Conservation (phyloP, 2,888 invertebrate genomes). For the Epinotia ramella region DNA sequence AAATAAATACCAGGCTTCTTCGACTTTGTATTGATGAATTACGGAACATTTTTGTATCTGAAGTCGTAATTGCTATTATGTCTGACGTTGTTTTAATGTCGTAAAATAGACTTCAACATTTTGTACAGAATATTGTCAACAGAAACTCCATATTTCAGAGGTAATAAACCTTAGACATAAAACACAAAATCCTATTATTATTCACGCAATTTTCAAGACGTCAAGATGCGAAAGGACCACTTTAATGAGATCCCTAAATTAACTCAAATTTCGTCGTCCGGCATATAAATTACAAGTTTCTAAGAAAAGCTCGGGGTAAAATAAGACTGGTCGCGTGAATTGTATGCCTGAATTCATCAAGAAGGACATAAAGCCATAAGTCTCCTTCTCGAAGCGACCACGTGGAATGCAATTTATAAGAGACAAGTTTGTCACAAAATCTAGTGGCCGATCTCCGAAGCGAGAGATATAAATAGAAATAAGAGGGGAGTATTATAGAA, state of each 20-base stretch:
- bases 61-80: neutral
- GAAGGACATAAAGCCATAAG: conserved; percentile 71
- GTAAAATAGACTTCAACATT: neutral
- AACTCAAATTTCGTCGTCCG: conserved; percentile 28
- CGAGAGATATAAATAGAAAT: conserved; percentile 52
- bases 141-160: conserved; percentile 31
- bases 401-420: conserved; percentile 77
- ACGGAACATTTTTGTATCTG: conserved; percentile 6
- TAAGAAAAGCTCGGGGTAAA: conserved; percentile 33
- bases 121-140: conserved; percentile 1
- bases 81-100: neutral
- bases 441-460: conserved; percentile 65
- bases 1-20: conserved; percentile 19
- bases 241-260: conserved; percentile 38
- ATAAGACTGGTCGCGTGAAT: conserved; percentile 44
- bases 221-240: conserved; percentile 23
- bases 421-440: conserved; percentile 73
- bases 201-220: conserved; percentile 42
- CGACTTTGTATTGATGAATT: conserved; percentile 15
- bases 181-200: conserved; percentile 45
- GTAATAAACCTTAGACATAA: conserved; percentile 39
- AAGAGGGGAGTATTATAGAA: conserved; percentile 50
- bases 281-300: conserved; percentile 32
- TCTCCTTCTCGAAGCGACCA: conserved; percentile 64
- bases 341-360: conserved; percentile 72